Evolutionary conservation across 2,888 invertebrate genomes (phyloP), one percentile per base, ranked within the genome.

Genomic region (Zonitis immaculata): DNA sequence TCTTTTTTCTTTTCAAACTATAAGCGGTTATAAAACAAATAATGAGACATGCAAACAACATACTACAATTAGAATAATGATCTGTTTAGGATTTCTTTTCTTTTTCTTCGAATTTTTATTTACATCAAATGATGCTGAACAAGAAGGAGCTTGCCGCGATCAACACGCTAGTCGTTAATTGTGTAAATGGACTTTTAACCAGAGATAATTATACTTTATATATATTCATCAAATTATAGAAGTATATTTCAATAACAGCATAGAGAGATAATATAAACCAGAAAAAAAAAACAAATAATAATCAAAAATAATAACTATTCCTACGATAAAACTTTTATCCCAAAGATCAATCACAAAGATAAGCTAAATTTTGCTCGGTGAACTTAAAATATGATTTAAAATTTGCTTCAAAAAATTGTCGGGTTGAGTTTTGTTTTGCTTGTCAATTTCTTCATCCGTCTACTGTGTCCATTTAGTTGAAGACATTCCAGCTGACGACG

Each of bases 381-480:
- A 71, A 70, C 71, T 71, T 63, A 62, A 66, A 67, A 64, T 63
- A 66, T 64, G 70, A 71, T 71, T 72, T 71, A 72, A 70, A 71
- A 70, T 71, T 70, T 53, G 54, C 55, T 57, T 60, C 58, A 54
- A 50, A 56, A 54, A 52, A 48, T 52, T 54, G 52, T 51, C 48
- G 59, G 47, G 51, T 47, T 22, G 14, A 8, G 11, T 47, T 63
- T 59, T 52, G 54, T 61, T 48, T 62, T 58, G 52, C 26, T 46
- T 39, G 44, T 48, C 6, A 35, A 8, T 47, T 51, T 56, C 50
- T 46, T 14, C 25, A 44, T 59, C 51, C 49, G 52, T 49, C 66
- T 73, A 73, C 65, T 71, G 72, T 64, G 77, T 78, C 81, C 80
- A 81, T 69, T 80, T 72, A 62, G 68, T 79, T 16, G 39, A 6